Percentiles rank a stretch among this genome's conserved stretches.
Evolutionary conservation across 2,797 vertebrate species (phyloP).

Genomic region (Sibirionetta formosa): DNA sequence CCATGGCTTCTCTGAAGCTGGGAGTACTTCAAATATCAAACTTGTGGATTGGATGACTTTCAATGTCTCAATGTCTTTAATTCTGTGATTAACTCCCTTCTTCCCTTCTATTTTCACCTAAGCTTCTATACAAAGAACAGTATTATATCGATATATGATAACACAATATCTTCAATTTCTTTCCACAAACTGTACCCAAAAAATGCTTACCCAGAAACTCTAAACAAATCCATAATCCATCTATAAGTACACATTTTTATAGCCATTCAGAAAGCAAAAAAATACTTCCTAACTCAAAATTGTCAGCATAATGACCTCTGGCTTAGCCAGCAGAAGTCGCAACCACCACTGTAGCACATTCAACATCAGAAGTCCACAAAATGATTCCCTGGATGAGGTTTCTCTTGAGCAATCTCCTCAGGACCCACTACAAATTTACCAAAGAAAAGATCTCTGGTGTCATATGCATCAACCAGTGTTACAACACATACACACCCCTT

Average conservation of each 20-base stretch:
- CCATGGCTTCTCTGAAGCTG: conserved; percentile 44
- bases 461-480: neutral
- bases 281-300: neutral
- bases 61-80: neutral
- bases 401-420: neutral
- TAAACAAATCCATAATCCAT: neutral
- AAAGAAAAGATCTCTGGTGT: neutral
- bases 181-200: neutral
- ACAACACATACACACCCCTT: neutral
- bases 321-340: neutral
- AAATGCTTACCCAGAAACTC: neutral
- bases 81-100: conserved; percentile 13
- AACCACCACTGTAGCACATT: neutral
- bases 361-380: neutral
- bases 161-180: neutral
- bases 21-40: conserved; percentile 21
- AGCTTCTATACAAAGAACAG: neutral
- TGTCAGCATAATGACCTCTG: neutral
- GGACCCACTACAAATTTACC: neutral
- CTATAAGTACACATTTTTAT: neutral
- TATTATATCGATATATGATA: neutral
- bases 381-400: neutral
- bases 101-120: neutral
- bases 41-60: neutral
- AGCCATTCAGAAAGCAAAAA: neutral